These are phyloP conservation scores for Myotis findleyi DNA, from an alignment of 2,797 vertebrate species.

Conservation along the genomic window DNA sequence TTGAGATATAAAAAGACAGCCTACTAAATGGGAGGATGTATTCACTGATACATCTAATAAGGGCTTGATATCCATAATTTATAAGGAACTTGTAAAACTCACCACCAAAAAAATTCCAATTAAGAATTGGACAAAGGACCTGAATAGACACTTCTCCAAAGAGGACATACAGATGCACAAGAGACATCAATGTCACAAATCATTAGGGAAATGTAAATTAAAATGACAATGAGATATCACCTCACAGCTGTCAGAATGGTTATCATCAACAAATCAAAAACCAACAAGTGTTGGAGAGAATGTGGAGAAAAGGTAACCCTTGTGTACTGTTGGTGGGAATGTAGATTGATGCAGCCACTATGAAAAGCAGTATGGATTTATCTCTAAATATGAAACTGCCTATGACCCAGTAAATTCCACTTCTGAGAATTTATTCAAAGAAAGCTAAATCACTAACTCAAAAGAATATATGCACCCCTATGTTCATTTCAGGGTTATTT, in stretches of 20 bases:
- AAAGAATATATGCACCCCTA: neutral
- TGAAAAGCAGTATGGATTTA: neutral
- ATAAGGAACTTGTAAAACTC: neutral
- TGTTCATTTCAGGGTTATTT: neutral
- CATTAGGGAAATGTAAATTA: neutral
- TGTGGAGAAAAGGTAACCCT: neutral
- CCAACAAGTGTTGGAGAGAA: neutral
- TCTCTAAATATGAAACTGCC: neutral
- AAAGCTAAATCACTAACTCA: neutral
- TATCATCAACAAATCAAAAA: neutral
- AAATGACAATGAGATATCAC: neutral
- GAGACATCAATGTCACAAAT: neutral
- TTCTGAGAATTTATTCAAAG: neutral
- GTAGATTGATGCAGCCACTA: too few relatives aligned
- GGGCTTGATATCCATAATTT: neutral
- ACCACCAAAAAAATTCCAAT: neutral
- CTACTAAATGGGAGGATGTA: neutral
- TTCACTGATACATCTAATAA: neutral
- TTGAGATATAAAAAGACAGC: neutral
- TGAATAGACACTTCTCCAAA: neutral
- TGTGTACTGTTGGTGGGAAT: too few relatives aligned
- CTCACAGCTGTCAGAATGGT: neutral
- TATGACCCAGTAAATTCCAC: neutral
- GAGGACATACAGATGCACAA: neutral
- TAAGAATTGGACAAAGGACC: neutral